These are phyloP conservation scores for Deroptyus accipitrinus DNA, from an alignment of 2,113 vertebrate species.

Conservation along the genomic window DNA sequence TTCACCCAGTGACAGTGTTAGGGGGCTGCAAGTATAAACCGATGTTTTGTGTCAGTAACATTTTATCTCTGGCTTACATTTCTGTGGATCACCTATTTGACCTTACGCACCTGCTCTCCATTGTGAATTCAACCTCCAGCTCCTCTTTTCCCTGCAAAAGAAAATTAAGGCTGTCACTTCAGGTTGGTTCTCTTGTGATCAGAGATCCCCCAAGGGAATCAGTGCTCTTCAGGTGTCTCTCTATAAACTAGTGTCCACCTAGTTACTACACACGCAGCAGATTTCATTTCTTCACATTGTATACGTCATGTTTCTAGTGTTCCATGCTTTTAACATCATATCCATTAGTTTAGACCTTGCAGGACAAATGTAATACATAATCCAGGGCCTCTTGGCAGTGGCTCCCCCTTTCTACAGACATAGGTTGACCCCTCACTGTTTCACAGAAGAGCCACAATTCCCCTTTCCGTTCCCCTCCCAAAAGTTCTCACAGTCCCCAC, in stretches of 20 bases:
- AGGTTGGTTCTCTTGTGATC: background rate
- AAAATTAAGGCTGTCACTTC: background rate
- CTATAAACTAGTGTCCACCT: background rate
- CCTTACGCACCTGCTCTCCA: slow-evolving; percentile 77
- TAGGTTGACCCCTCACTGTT: background rate
- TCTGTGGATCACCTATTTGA: background rate
- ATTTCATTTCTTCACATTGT: background rate
- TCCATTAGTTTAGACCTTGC: background rate
- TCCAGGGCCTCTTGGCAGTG: background rate
- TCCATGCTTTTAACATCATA: background rate
- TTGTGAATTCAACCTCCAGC: slow-evolving; percentile 81
- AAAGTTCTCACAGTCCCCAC: background rate
- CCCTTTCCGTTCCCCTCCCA: background rate
- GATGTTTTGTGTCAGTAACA: background rate
- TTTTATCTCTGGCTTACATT: background rate
- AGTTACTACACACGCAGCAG: background rate
- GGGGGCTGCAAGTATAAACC: background rate
- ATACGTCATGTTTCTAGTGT: background rate
- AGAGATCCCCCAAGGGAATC: background rate
- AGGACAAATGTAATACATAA: background rate
- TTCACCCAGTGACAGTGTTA: background rate
- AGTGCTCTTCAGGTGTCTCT: background rate
- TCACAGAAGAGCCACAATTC: background rate
- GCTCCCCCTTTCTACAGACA: background rate
- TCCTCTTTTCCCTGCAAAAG: slow-evolving; percentile 71